Conservation (phyloP, 2,797 vertebrate genomes). For the Sarcophilus harrisii region DNA sequence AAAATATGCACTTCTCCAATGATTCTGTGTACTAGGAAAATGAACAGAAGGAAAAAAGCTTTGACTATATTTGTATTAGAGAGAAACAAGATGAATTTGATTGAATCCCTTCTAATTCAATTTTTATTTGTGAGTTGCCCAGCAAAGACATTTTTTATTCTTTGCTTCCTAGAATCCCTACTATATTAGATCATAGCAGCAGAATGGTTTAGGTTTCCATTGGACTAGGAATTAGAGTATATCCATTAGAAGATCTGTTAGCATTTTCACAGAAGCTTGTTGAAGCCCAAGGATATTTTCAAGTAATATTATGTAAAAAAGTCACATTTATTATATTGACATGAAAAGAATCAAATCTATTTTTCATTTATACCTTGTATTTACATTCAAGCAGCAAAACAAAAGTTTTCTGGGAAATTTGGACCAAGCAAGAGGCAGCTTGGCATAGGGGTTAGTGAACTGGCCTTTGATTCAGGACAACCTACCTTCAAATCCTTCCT, state of each 20-base stretch:
- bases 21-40: neutral
- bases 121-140: slow-evolving; percentile 1
- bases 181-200: neutral
- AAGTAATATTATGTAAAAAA: neutral
- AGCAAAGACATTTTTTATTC: neutral
- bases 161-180: slow-evolving; percentile 7
- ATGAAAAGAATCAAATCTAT: slow-evolving; percentile 18
- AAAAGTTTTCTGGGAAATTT: neutral
- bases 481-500: neutral
- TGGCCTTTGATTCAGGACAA: neutral
- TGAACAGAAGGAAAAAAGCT: neutral
- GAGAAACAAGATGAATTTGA: neutral
- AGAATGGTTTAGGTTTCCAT: neutral
- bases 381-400: slow-evolving; percentile 19
- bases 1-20: neutral
- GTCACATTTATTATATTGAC: neutral
- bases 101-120: slow-evolving; percentile 2
- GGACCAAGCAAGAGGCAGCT: neutral
- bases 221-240: neutral
- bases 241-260: neutral
- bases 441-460: neutral
- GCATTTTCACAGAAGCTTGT: neutral
- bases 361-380: neutral
- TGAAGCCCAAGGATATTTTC: neutral
- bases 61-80: neutral